These are phyloP conservation scores for Papilio demoleus DNA, from an alignment of 2,888 invertebrate genomes.

Conservation along the genomic window DNA sequence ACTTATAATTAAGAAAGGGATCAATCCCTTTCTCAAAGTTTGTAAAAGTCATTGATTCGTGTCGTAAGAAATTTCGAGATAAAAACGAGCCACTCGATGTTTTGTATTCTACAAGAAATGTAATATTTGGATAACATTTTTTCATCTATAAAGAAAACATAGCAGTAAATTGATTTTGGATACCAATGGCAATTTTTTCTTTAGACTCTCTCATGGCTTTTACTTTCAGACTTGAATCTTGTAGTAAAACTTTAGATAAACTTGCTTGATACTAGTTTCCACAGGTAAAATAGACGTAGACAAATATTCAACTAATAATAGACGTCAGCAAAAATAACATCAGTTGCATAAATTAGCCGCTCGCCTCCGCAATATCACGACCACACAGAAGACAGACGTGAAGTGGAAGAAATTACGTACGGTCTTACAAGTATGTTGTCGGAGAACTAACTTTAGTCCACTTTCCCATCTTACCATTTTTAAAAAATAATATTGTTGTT, in stretches of 20 bases:
- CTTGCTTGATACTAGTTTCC: not conserved
- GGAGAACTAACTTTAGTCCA: no score
- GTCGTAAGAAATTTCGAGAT: not conserved
- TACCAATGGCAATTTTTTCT: not conserved
- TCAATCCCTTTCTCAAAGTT: conserved; percentile 9
- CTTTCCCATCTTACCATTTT: no score
- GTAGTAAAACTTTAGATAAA: not conserved
- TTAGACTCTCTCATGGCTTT: not conserved
- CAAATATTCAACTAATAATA: no score
- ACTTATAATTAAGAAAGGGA: conserved; percentile 16
- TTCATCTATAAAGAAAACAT: not conserved
- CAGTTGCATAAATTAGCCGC: no score
- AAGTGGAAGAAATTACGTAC: no score
- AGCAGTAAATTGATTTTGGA: not conserved
- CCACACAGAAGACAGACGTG: no score
- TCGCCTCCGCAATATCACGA: no score
- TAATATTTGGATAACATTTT: not conserved
- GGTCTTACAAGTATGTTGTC: no score
- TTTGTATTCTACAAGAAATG: not conserved
- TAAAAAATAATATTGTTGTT: no score
- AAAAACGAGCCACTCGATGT: not conserved
- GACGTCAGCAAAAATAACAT: no score
- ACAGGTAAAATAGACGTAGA: no score
- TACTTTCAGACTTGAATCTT: no score
- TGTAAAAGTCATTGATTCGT: not conserved